Base-by-base conservation (phyloP, 2,113 vertebrate species). In the Talpa occidentalis region DNA sequence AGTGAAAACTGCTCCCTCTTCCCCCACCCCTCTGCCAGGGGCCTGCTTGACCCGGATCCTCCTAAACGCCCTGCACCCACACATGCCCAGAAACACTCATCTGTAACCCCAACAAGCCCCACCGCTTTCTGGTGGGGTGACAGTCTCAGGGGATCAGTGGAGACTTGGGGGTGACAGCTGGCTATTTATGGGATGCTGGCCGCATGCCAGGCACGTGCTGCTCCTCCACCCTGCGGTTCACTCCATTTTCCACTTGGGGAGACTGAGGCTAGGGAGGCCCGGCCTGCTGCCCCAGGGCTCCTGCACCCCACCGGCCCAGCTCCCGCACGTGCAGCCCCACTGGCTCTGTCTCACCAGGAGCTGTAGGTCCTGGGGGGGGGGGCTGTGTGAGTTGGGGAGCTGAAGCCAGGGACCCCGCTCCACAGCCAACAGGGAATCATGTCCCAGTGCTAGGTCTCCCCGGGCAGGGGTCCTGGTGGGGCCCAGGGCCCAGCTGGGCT, bases 201-300 rank as follows among this genome's bases (percentile, higher is more conserved):
- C 12, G 47, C 47, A 49, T 12, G 47, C 47, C 47, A 49, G 47
- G 47, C 47, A 49, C 47, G 11, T 49, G 87, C 3, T 2, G n/a
- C n/a, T 19, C 10, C 30, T 28, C 32, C 19, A 11, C 10, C 44
- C n/a, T 11, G 2, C 12, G 0, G 24, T 21, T 66, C 12, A 1
- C 10, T 12, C n/a, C 40, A 1, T 0, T 2, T 37, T 10, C 3
- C 2, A 17, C 17, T 1, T 0, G 2, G 35, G 59, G 67, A 28
- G 10, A 5, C 77, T 1, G 30, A 44, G 78, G 59, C 78, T 35
- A 11, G 24, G 8, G 44, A 7, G 8, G 19, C 8, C 19, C 15
- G 0, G 30, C 62, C 3, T 9, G 64, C 72, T 47, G 11, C 66
- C 47, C 2, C 3, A 21, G 1, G 9, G 44, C 44, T n/a, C n/a